These are phyloP conservation scores for Balearica regulorum DNA, from an alignment of 2,797 vertebrate species.

Conservation along the genomic window DNA sequence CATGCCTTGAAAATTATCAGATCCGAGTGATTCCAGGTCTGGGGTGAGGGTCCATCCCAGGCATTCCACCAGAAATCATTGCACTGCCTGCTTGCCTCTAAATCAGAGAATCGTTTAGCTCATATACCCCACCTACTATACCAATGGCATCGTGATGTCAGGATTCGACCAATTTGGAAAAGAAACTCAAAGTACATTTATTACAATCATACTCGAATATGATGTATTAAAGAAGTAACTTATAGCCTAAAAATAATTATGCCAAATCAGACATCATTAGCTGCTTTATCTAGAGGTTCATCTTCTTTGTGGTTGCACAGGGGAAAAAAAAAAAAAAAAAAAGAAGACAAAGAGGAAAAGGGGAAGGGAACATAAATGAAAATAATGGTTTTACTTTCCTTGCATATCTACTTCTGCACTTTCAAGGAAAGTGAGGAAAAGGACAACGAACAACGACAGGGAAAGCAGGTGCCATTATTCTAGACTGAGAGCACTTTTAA, in stretches of 20 bases:
- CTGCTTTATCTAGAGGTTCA: neutral
- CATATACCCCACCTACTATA: fast-evolving
- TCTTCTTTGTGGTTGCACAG: neutral
- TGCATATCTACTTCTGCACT: neutral
- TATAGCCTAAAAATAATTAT: neutral
- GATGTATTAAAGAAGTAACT: neutral
- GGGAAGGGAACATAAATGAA: fast-evolving
- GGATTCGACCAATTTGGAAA: neutral
- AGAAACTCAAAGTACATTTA: neutral
- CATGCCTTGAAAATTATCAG: neutral
- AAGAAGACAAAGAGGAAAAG: neutral
- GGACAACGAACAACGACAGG: neutral
- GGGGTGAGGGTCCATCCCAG: neutral
- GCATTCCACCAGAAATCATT: neutral
- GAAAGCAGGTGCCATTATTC: neutral
- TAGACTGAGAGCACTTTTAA: neutral
- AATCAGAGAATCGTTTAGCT: neutral
- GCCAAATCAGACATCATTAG: neutral
- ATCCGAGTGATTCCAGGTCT: neutral
- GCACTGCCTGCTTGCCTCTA: neutral
- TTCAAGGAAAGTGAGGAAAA: neutral
- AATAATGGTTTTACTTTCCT: neutral
- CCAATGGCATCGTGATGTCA: too few relatives aligned
- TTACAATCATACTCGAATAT: neutral
- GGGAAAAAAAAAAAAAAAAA: neutral